Percentiles rank a stretch among this genome's conserved stretches.
Evolutionary conservation across 2,113 vertebrate species (phyloP).

Genomic region (Ptilonorhynchus violaceus): DNA sequence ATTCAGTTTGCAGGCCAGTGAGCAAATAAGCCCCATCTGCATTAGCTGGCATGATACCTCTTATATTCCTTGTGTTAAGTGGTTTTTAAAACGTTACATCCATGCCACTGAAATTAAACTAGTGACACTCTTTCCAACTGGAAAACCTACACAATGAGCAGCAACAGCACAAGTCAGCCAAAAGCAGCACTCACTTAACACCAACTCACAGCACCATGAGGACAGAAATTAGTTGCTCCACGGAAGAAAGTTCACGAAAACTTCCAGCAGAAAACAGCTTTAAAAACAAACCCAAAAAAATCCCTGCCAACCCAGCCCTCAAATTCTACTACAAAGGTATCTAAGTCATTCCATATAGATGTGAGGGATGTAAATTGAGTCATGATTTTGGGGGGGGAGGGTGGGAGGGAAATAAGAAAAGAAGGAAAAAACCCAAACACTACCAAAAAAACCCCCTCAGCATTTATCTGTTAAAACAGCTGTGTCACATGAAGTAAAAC

Average conservation of each 20-base stretch:
- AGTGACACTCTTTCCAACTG: neutral
- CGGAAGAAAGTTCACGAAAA: neutral
- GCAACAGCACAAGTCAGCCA: neutral
- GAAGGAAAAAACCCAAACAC: neutral
- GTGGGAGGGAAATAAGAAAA: neutral
- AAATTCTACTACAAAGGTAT: neutral
- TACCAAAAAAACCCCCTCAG: neutral
- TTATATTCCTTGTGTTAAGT: neutral
- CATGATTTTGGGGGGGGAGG: neutral
- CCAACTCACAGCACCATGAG: neutral
- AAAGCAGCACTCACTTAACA: neutral
- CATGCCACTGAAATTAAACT: neutral
- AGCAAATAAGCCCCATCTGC: neutral
- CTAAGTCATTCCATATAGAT: neutral
- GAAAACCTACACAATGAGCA: neutral
- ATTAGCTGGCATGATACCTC: neutral
- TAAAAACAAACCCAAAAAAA: neutral
- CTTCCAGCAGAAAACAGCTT: neutral
- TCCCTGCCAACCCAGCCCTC: neutral
- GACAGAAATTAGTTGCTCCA: neutral
- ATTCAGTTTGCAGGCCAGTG: neutral
- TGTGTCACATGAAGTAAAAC: neutral
- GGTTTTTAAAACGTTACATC: neutral
- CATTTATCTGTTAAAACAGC: neutral
- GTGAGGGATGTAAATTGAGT: neutral